Conservation (phyloP, 2,888 invertebrate genomes). For the Chromoteleia sp. region DNA sequence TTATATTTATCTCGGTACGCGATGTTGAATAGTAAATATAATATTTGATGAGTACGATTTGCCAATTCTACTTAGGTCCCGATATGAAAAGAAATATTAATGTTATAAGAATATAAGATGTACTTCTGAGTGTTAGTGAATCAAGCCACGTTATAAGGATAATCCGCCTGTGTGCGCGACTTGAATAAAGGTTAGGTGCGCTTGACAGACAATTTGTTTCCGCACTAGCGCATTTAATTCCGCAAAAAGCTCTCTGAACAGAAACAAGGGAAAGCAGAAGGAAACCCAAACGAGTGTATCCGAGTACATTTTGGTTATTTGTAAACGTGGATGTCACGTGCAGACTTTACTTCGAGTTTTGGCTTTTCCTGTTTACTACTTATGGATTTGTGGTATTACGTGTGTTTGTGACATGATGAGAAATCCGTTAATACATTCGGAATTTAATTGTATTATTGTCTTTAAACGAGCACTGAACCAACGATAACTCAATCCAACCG, state of each 20-base stretch:
- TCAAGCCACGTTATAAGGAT: slow-evolving; percentile 53
- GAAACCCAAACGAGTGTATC: slow-evolving; percentile 65
- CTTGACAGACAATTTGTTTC: slow-evolving; percentile 70
- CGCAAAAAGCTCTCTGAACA: slow-evolving; percentile 62
- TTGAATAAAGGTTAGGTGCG: slow-evolving; percentile 68
- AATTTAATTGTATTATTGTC: no score
- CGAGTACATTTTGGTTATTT: slow-evolving; percentile 65
- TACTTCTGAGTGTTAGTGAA: slow-evolving; percentile 37
- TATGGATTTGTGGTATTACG: slow-evolving; percentile 33
- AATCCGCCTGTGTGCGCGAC: slow-evolving; percentile 62
- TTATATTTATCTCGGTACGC: no score
- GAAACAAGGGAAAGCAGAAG: slow-evolving; percentile 63
- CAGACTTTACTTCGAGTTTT: slow-evolving; percentile 60
- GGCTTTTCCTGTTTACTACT: slow-evolving; percentile 54
- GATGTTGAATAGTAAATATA: no score
- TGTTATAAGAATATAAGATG: slow-evolving; percentile 3
- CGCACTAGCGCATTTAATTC: slow-evolving; percentile 68
- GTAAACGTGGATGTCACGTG: slow-evolving; percentile 62
- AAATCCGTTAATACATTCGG: slow-evolving; percentile 26
- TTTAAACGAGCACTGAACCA: no score
- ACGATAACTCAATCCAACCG: no score
- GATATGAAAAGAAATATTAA: slow-evolving; percentile 32
- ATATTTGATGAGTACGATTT: no score
- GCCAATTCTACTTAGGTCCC: no score
- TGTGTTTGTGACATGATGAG: slow-evolving; percentile 17